Evolutionary conservation across 2,797 vertebrate genomes (phyloP), one percentile per base, ranked within the genome.

Genomic region (Cottoperca gobio): DNA sequence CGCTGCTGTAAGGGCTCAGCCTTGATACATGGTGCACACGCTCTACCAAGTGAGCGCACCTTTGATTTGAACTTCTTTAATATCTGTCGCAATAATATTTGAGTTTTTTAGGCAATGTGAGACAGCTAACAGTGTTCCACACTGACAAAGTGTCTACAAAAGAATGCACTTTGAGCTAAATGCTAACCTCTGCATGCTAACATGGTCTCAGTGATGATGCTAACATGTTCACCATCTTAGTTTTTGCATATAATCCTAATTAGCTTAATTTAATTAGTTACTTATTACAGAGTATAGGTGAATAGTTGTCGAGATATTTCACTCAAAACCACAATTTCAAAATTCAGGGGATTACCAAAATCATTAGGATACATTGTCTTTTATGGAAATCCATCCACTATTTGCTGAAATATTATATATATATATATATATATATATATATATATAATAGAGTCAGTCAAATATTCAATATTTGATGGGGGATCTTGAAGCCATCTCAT

Each of bases 401-500:
- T 24, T 33, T 21, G 6, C 50, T 57, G 4, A 52, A 45, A 52
- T 64, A 64, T n/a, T n/a, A n/a, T n/a, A n/a, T n/a, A n/a, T n/a
- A n/a, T n/a, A n/a, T n/a, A n/a, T n/a, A n/a, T n/a, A n/a, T n/a
- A n/a, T n/a, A n/a, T n/a, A n/a, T n/a, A n/a, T n/a, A 33, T 33
- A 33, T 8, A 8, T 33, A 33, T 31, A 33, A 43, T 17, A 43
- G 11, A 50, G n/a, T 43, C 33, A 31, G 60, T 11, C 59, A 10
- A 33, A 33, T 33, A 33, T n/a, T 26, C 39, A 49, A 28, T 19
- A 60, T 55, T 23, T 49, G n/a, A 31, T 40, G 10, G 2, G 24
- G 24, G 21, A 49, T 64, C 46, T 39, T 24, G 24, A 46, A 42
- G 53, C 13, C 33, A 69, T 81, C 28, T 81, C 63, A 53, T 33